Conservation (phyloP, 2,113 vertebrate genomes). For the Hippocampus mohnikei region DNA sequence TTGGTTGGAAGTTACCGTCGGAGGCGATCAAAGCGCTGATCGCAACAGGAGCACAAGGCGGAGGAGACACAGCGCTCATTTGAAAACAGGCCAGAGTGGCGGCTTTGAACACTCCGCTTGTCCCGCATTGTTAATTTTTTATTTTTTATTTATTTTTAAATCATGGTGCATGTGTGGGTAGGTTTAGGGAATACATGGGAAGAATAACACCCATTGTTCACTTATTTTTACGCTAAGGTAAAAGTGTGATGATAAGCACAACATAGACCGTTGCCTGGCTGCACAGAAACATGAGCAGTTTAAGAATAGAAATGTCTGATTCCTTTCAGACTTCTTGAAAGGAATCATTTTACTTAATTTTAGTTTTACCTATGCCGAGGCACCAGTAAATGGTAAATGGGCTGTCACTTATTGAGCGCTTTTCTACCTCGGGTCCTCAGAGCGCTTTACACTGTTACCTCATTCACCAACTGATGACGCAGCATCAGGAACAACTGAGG, state of each 20-base stretch:
- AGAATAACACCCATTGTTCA: slow-evolving; percentile 58
- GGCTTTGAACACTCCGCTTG: slow-evolving; percentile 69
- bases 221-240: slow-evolving; percentile 40
- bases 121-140: slow-evolving; percentile 37
- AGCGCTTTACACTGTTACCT: no score
- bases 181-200: slow-evolving; percentile 11
- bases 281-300: not conserved
- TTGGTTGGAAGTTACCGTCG: slow-evolving; percentile 65
- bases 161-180: slow-evolving; percentile 5
- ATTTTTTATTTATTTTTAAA: not conserved
- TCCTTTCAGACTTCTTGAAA: no score
- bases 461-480: no score
- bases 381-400: no score
- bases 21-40: slow-evolving; percentile 71
- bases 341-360: no score
- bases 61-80: slow-evolving; percentile 55
- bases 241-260: not conserved
- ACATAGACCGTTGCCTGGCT: not conserved
- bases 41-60: slow-evolving; percentile 43
- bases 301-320: no score
- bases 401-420: no score
- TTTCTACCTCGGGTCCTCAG: no score
- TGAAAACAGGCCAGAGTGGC: slow-evolving; percentile 57
- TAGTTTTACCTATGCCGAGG: no score
- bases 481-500: no score